phyloP scores from a whole-genome alignment of 2,888 invertebrate genomes.

The Patella ulyssiponensis region DNA sequence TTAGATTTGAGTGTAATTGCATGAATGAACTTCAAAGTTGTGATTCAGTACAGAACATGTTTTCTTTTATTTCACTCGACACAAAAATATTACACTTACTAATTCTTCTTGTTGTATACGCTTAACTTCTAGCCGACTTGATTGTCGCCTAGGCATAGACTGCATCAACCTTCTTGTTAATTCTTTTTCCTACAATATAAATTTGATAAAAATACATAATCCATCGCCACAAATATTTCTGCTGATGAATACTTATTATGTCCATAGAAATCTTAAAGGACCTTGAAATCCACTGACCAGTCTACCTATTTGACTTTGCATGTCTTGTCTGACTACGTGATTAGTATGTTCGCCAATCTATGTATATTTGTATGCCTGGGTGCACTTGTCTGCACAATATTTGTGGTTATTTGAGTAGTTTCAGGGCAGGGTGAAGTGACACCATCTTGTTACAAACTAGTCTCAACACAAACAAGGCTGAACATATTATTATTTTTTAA shows the following conservation, averaged over 20 bases:
- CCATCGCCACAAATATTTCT: background rate
- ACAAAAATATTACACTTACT: slow-evolving; percentile 30
- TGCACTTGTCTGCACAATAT: too few species aligned
- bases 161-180: slow-evolving; percentile 77
- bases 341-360: too few species aligned
- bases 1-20: too few species aligned
- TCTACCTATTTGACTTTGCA: background rate
- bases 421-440: too few species aligned
- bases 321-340: background rate
- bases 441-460: too few species aligned
- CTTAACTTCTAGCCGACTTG: slow-evolving; percentile 78
- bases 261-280: background rate
- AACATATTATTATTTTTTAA: too few species aligned
- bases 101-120: slow-evolving; percentile 76
- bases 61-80: background rate
- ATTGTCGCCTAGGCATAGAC: slow-evolving; percentile 80
- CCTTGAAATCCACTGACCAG: background rate
- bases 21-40: too few species aligned
- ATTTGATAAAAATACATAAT: background rate
- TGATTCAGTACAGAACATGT: too few species aligned
- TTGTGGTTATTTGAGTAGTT: too few species aligned
- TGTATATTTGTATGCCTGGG: too few species aligned
- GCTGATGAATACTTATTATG: too few species aligned
- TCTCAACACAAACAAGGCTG: too few species aligned
- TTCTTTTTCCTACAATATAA: slow-evolving; percentile 61